Evolutionary conservation across 2,113 vertebrate species (phyloP).

Genomic region (Raja brachyura): DNA sequence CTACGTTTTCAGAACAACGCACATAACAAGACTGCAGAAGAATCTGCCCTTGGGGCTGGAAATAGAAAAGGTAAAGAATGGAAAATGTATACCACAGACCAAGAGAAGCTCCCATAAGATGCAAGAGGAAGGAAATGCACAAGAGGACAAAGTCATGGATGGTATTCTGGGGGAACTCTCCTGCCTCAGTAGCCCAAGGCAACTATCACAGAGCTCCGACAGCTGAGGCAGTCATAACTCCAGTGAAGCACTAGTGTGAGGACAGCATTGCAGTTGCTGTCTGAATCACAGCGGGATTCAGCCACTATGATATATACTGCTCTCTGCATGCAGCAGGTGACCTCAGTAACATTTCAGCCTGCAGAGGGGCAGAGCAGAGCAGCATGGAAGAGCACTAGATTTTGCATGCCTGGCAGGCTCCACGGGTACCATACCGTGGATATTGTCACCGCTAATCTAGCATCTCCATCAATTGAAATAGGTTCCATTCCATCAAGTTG

Average conservation of each 20-base stretch:
- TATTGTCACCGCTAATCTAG: background rate
- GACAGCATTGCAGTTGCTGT: background rate
- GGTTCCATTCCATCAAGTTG: background rate
- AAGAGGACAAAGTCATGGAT: background rate
- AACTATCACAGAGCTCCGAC: background rate
- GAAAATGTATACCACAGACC: background rate
- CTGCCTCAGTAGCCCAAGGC: background rate
- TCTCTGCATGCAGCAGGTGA: too few relatives aligned
- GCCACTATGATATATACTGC: background rate
- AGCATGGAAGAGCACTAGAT: too few relatives aligned
- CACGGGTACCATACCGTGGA: background rate
- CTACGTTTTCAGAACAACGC: too few relatives aligned
- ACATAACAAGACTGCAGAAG: background rate
- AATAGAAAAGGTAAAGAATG: background rate
- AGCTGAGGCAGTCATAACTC: background rate
- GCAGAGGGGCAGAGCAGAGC: too few relatives aligned
- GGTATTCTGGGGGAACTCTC: background rate
- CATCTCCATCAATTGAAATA: background rate
- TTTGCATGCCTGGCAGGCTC: too few relatives aligned
- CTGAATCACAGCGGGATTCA: background rate
- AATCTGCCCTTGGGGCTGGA: background rate
- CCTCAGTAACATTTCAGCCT: too few relatives aligned
- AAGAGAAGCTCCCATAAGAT: background rate
- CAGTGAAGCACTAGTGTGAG: background rate
- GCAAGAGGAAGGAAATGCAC: background rate